Evolutionary conservation across 1,140 invertebrate species (phyloP), one percentile per base, ranked within the genome.

Genomic region (Pseudoatta argentina): DNA sequence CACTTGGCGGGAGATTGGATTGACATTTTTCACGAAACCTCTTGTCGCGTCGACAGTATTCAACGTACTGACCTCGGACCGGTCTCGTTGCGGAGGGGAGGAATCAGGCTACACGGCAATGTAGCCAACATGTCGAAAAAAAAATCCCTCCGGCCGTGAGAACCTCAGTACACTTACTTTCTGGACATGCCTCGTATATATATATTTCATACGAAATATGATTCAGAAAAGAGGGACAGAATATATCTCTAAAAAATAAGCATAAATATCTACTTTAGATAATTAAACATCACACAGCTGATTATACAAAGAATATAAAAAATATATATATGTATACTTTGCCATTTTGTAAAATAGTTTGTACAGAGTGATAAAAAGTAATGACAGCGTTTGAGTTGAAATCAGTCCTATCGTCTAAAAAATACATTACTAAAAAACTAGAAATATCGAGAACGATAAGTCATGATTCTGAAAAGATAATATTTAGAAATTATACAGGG

Each of bases 151-250:
- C n/a, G n/a, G n/a, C n/a, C n/a, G n/a, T n/a, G n/a, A n/a, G n/a
- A n/a, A n/a, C n/a, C n/a, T n/a, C n/a, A n/a, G n/a, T n/a, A n/a
- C n/a, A n/a, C n/a, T n/a, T n/a, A n/a, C n/a, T n/a, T n/a, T n/a
- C n/a, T n/a, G n/a, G n/a, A n/a, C n/a, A n/a, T n/a, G n/a, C n/a
- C n/a, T n/a, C n/a, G n/a, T 90, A 24, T 89, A 34, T 53, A 27
- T 90, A n/a, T 89, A 90, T 90, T 90, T 87, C 24, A 48, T 63
- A 79, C 1, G 55, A 71, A 85, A 77, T 48, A 27, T 39, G 57
- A 76, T 67, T 53, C 34, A 51, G 24, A 57, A 59, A 30, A 67
- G 59, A 83, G 30, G 0, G 48, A 77, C 4, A 66, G 8, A n/a
- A 14, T 51, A 51, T 39, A 21, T 12, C 30, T 27, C 30, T n/a